phyloP scores from a whole-genome alignment of 2,888 invertebrate genomes.

The Sabatieria punctata region DNA sequence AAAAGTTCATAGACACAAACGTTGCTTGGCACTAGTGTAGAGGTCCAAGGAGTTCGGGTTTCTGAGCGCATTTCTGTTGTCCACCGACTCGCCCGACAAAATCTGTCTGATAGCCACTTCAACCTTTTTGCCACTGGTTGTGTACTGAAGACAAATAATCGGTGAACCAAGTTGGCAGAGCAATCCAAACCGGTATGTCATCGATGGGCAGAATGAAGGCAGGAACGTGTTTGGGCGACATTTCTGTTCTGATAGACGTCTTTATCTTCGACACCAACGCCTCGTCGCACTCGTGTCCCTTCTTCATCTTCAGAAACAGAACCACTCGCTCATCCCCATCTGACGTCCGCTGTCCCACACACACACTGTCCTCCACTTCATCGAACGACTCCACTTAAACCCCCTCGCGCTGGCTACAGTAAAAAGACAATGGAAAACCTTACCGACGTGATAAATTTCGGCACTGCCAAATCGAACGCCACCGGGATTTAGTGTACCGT shows the following conservation, averaged over 20 bases:
- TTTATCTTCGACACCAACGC: slow-evolving; percentile 34
- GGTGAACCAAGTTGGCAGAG: not conserved
- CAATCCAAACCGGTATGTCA: slow-evolving; percentile 36
- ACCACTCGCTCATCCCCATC: slow-evolving; percentile 40
- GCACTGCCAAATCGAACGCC: slow-evolving; percentile 45
- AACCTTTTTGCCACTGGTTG: slow-evolving; percentile 44
- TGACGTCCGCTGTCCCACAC: slow-evolving; percentile 37
- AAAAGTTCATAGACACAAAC: too few species aligned
- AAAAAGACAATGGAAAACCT: slow-evolving; percentile 12
- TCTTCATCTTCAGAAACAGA: slow-evolving; percentile 40
- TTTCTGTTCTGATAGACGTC: slow-evolving; percentile 34
- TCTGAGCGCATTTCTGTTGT: slow-evolving; percentile 37
- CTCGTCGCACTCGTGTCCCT: slow-evolving; percentile 26
- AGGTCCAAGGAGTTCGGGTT: slow-evolving; percentile 39
- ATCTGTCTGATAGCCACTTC: slow-evolving; percentile 42
- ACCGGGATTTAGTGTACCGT: slow-evolving; percentile 43
- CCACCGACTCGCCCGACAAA: slow-evolving; percentile 36
- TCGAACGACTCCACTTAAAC: slow-evolving; percentile 37
- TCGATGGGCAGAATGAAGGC: slow-evolving; percentile 35
- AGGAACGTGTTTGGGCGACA: slow-evolving; percentile 43
- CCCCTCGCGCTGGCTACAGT: not conserved
- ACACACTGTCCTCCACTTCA: slow-evolving; percentile 41
- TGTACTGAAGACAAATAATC: slow-evolving; percentile 37
- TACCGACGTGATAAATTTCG: slow-evolving; percentile 44
- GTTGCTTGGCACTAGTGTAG: too few species aligned